Evolutionary conservation across 2,888 invertebrate genomes (phyloP).

Genomic region (Myopa tessellatipennis): DNA sequence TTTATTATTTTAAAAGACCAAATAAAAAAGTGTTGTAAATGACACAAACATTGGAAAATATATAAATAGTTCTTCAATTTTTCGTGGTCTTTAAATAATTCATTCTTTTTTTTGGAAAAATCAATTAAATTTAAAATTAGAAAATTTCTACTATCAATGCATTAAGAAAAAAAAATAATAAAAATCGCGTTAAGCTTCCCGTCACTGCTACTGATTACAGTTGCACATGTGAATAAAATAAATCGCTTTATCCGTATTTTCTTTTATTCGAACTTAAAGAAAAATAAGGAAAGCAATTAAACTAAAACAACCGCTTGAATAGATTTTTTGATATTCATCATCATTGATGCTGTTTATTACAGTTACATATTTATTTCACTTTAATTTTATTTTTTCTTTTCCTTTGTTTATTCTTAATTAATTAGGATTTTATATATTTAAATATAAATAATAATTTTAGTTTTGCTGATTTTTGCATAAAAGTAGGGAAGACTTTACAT

Average conservation of each 20-base stretch:
- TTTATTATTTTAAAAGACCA: no score
- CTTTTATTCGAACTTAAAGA: not conserved
- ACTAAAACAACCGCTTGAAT: not conserved
- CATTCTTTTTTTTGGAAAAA: no score
- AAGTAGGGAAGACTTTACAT: slow-evolving; percentile 41
- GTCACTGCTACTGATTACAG: no score
- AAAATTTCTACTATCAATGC: no score
- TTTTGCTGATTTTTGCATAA: slow-evolving; percentile 25
- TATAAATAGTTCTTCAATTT: no score
- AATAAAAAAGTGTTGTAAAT: no score
- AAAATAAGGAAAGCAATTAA: not conserved
- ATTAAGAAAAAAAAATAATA: no score
- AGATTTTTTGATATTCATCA: not conserved
- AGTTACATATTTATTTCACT: slow-evolving; percentile 4
- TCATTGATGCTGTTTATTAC: not conserved
- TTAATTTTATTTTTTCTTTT: slow-evolving; percentile 7
- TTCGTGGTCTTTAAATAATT: no score
- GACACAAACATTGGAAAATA: no score
- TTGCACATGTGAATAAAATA: no score
- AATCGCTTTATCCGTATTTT: not conserved
- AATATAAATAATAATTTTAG: slow-evolving; percentile 24
- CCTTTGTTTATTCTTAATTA: not conserved
- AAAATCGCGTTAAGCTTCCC: no score
- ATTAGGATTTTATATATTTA: slow-evolving; percentile 2
- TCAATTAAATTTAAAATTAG: no score